Evolutionary conservation across 2,888 invertebrate species (phyloP), one percentile per base, ranked within the genome.

Genomic region (Eilema griseolum): DNA sequence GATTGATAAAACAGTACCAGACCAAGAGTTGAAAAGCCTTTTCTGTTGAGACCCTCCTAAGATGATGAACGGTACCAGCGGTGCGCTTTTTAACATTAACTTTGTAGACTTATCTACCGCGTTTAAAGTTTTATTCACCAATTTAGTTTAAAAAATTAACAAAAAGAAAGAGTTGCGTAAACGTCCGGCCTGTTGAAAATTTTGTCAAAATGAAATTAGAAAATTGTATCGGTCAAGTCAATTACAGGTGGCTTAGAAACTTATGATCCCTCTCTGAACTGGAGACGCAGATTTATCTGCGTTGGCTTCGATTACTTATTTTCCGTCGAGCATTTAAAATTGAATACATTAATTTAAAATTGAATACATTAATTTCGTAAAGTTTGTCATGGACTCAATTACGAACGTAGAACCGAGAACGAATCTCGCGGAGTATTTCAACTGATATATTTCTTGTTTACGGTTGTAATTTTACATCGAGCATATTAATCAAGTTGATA

Each of bases 161-260:
- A 10, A 4, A 63, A 7, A 20, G 1, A 46, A 64, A 28, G 28
- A 64, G 28, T 33, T 57, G 16, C 0, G 26, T 4, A 24, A 33
- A 67, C 41, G 33, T 70, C 73, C 78, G 33, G 33, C 33, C 3
- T 56, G 74, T 69, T 66, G 70, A 72, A 79, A 80, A 79, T 78
- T 78, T 80, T 70, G 75, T 71, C 71, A 73, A 80, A 73, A 75
- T 81, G 81, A 85, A 88, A 89, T 90, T 88, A 85, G 82, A 87
- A 88, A 88, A 87, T 86, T 86, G 66, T 83, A 83, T 79, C 84
- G 83, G 85, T 83, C 85, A 84, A 84, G 84, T 83, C 88, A 91
- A 92, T 92, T 92, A 92, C 88, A 89, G 88, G 84, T 88, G 88
- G 90, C 88, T 93, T 90, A 87, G 77, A 84, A 91, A 93, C 90